Evolutionary conservation across 2,888 invertebrate genomes (phyloP), one percentile per base, ranked within the genome.

Genomic region (Sylvicola cinctus): DNA sequence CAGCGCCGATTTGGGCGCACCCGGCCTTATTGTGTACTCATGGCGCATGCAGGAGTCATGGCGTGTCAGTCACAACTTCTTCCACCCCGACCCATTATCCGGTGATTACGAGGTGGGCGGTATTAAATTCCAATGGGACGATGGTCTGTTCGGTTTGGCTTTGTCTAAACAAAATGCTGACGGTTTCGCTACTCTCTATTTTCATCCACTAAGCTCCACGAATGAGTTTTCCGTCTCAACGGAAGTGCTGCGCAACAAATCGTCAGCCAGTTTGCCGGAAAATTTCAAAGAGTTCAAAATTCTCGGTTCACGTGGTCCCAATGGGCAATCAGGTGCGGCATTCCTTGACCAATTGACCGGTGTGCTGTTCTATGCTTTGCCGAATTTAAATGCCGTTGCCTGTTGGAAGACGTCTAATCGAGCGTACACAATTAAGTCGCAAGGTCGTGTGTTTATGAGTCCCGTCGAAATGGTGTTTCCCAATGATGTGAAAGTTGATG

Each of bases 191-290:
- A 75, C 73, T 0, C 51, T 83, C 3, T 84, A 75, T 46, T 84
- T 81, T 60, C 83, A 83, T 47, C 76, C 83, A 0, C 64, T 83
- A 51, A 70, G 74, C 3, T 79, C 81, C 42, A 74, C 68, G 38
- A 68, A 74, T 49, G 81, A 83, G 48, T 84, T 78, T 48, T 54
- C 73, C 0, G 79, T 84, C 0, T 75, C 68, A 3, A 80, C 79
- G 0, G 64, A 65, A 42, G 60, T 73, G 31, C 52, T 80, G 23
- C 63, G 73, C 20, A 70, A 76, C 43, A 60, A 68, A 43, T 61
- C 65, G 0, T 46, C 68, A 4, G 64, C 66, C 16, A 51, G 47
- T 0, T 44, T 45, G 2, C 52, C 60, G 15, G 58, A 53, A 1
- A 70, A 65, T 41, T 77, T 69, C 45, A 58, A 68, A 5, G 68